These are phyloP conservation scores for Mnemiopsis leidyi DNA, from an alignment of 37 sponge, comb jelly and placozoan species.

Conservation along the genomic window DNA sequence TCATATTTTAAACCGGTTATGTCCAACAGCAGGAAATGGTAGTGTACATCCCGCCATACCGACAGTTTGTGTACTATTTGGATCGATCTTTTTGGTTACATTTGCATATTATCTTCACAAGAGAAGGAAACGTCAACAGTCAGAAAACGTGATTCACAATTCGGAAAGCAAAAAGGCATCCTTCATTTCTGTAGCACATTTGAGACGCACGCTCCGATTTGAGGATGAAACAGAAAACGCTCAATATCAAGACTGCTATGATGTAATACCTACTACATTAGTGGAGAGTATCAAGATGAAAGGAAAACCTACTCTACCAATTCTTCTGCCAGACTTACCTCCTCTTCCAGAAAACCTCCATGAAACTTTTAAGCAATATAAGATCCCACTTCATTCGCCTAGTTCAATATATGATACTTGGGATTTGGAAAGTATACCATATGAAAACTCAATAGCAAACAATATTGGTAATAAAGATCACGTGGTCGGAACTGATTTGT, in stretches of 20 bases:
- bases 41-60: too few species aligned
- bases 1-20: too few species aligned
- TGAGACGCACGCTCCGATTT: not conserved
- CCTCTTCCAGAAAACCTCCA: not conserved
- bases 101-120: not conserved
- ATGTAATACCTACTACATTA: not conserved
- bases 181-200: not conserved
- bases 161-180: not conserved
- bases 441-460: not conserved
- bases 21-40: too few species aligned
- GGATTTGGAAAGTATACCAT: not conserved
- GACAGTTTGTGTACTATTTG: too few species aligned
- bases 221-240: not conserved
- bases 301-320: not conserved
- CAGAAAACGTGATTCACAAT: not conserved
- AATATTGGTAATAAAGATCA: not conserved
- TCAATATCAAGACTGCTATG: not conserved
- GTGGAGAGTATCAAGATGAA: not conserved
- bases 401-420: conserved; percentile 14
- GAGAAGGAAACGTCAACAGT: not conserved
- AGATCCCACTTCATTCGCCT: not conserved
- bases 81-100: too few species aligned
- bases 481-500: too few species aligned
- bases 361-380: not conserved
- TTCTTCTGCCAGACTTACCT: not conserved